Evolutionary conservation across 2,797 vertebrate genomes (phyloP), one percentile per base, ranked within the genome.

Genomic region (Aythya fuligula): DNA sequence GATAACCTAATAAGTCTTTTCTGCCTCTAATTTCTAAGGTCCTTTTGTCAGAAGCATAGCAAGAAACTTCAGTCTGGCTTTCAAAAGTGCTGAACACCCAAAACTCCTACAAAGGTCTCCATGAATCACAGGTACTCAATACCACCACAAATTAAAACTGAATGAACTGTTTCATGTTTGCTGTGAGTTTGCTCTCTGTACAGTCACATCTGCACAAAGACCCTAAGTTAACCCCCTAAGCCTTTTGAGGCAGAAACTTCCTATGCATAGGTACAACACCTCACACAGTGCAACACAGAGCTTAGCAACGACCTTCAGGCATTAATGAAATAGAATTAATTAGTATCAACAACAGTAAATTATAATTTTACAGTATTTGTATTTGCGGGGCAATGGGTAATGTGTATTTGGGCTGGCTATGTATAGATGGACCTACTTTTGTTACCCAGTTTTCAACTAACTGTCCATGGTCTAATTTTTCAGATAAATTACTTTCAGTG

Each of bases 1-100:
- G 72, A 93, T 97, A 93, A 92, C 45, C 70, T 94, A 85, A 74
- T 95, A 96, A 92, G 51, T 96, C 78, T 96, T 95, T 89, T 89
- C 80, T 80, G 64, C 83, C 90, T 83, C 80, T 90, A 51, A 80
- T 94, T 94, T 94, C 71, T 89, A 85, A 91, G 88, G 78, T 75
- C 65, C 41, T 93, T 85, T 92, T 95, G 61, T 95, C 86, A 81
- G 75, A 93, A 87, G 41, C 38, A 43, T 36, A 80, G 54, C 65
- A 64, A 83, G 51, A 45, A 95, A 83, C 84, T 90, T 85, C 69
- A 53, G 32, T 19, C 53, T 80, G 81, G 60, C 34, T 96, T 95
- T 87, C 69, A 56, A 62, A 96, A 94, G 49, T 87, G 86, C 81
- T 89, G 93, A 96, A 83, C 51, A 77, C 13, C 69, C 38, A 66